These are phyloP conservation scores for Percopsis transmontana DNA, from an alignment of 2,113 vertebrate species.

Conservation along the genomic window DNA sequence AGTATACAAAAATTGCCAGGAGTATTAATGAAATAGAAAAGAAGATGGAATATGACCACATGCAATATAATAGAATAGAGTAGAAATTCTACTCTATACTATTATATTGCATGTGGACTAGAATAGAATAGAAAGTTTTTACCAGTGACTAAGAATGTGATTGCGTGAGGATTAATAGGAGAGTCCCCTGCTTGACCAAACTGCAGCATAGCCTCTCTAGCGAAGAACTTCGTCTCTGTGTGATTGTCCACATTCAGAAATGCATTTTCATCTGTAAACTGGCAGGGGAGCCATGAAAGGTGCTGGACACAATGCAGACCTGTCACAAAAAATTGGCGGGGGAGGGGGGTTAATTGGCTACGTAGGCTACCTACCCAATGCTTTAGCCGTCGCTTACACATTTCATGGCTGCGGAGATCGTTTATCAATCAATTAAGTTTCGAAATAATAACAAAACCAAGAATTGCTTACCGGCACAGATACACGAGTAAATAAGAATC, in stretches of 20 bases:
- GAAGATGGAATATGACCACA: background rate
- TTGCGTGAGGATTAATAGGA: slow-evolving; percentile 52
- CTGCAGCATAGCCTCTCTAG: slow-evolving; percentile 69
- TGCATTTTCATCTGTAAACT: slow-evolving; percentile 68
- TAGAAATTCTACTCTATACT: background rate
- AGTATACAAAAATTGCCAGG: too few relatives aligned
- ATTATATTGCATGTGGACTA: too few relatives aligned
- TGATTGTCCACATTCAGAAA: slow-evolving; percentile 10
- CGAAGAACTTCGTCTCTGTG: slow-evolving; percentile 39
- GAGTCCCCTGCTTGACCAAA: slow-evolving; percentile 69
- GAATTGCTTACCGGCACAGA: slow-evolving; percentile 46
- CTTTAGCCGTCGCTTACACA: background rate
- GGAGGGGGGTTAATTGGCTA: too few relatives aligned
- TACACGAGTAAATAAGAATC: slow-evolving; percentile 16
- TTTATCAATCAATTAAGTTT: background rate
- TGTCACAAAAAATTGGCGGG: slow-evolving; percentile 10
- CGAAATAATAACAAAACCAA: background rate
- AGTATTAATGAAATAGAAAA: background rate
- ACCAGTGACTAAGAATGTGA: slow-evolving; percentile 77
- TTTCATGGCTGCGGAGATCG: background rate
- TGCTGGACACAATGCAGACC: slow-evolving; percentile 41
- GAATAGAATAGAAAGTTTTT: slow-evolving; percentile 6
- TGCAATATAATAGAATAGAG: background rate
- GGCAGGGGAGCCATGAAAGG: slow-evolving; percentile 71
- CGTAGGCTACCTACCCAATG: background rate